Evolutionary conservation across 1,140 invertebrate species (phyloP), one percentile per base, ranked within the genome.

Genomic region (Phortica variegata): DNA sequence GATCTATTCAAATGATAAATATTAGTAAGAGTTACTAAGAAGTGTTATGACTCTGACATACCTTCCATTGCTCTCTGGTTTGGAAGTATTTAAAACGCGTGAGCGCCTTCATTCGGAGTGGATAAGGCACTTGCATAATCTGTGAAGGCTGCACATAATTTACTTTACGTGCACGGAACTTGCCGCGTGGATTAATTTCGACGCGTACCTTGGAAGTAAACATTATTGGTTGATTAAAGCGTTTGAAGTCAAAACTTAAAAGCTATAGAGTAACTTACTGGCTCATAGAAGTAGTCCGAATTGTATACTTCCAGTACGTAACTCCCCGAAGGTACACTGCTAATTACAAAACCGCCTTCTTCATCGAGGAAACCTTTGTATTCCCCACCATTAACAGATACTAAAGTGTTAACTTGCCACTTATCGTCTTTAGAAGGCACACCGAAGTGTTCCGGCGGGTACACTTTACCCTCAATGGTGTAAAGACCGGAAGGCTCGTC

Each of bases 111-210:
- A 98, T 85, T 75, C 89, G 86, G 40, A 98, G 79, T 12, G 95
- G 95, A 77, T 98, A 97, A 2, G 88, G 84, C 38, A 97, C 84
- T 79, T 93, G 91, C 52, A 89, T 83, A 0, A 93, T 85, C 76
- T 90, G 84, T 2, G 88, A 88, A 0, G 92, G 91, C 76, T 98
- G 95, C 43, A 99, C 86, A 63, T 93, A 86, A 77, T 98, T 98
- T 0, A 99, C 87, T 80, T 90, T 93, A 38, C 97, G 81, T 1
- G 95, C 95, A 54, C 97, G 82, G 54, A 91, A 93, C 79, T 98
- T 99, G 17, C 97, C 97, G 76, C 95, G 96, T 0, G 87, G 89
- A 73, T 93, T 97, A 39, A 98, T 95, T 79, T 98, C 95, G 1
- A 98, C 91, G 49, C 95, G 81, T 12, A 73, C 59, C 61, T 66